phyloP scores from a whole-genome alignment of 2,888 invertebrate species.

The Cecidostiba fungosa region DNA sequence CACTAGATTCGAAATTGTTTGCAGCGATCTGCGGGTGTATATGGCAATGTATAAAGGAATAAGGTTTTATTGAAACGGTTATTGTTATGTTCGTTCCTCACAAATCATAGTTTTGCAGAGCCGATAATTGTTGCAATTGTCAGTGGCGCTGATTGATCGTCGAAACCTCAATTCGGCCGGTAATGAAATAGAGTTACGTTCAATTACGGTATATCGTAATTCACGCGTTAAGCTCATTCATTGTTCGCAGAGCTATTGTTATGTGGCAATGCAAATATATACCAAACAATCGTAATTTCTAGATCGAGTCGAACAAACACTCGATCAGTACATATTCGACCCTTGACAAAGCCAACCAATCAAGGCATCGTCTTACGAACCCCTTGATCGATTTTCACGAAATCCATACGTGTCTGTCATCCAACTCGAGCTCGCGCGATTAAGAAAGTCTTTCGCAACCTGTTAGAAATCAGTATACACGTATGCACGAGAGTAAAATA shows the following conservation, averaged over 20 bases:
- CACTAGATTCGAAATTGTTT: conserved; percentile 42
- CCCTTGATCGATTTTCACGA: conserved; percentile 25
- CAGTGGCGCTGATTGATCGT: not conserved
- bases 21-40: not conserved
- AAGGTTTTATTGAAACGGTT: not conserved
- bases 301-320: not conserved
- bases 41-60: conserved; percentile 1
- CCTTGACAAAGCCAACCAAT: not conserved
- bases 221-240: conserved; percentile 17
- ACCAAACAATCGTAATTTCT: not conserved
- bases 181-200: not conserved
- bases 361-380: no score
- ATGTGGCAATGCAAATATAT: not conserved
- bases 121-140: conserved; percentile 10
- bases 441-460: conserved; percentile 41
- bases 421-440: not conserved
- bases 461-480: not conserved
- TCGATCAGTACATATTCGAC: not conserved
- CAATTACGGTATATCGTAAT: conserved; percentile 5
- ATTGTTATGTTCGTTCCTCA: not conserved
- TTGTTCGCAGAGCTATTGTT: conserved; percentile 3
- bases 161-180: not conserved
- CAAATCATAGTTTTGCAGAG: not conserved
- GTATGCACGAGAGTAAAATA: not conserved
- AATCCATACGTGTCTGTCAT: conserved; percentile 13